Evolutionary conservation across 2,797 vertebrate genomes (phyloP).

Genomic region (Rousettus madagascariensis): DNA sequence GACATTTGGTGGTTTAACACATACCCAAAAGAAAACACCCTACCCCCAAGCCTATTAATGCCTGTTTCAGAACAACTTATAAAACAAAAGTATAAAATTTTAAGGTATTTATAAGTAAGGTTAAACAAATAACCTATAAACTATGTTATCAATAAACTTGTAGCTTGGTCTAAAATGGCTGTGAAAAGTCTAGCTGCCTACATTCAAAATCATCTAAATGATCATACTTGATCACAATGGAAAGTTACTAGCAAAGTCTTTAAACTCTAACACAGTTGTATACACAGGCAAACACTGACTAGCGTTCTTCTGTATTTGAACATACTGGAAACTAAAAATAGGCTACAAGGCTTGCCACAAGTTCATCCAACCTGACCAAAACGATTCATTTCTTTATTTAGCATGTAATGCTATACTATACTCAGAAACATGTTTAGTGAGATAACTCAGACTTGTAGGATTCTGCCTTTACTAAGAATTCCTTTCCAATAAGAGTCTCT

Average conservation of each 20-base stretch:
- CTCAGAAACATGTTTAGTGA: background rate
- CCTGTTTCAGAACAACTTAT: constrained; percentile 35
- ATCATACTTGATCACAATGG: background rate
- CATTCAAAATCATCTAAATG: constrained; percentile 17
- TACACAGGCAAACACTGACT: background rate
- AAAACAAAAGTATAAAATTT: constrained; percentile 29
- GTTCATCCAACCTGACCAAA: background rate
- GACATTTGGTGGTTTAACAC: constrained; percentile 28
- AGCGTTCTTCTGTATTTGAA: background rate
- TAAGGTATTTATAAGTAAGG: constrained; percentile 33
- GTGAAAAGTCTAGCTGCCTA: constrained; percentile 9
- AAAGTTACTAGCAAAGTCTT: constrained; percentile 12
- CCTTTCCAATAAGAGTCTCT: background rate
- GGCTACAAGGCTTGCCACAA: background rate
- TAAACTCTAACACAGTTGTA: background rate
- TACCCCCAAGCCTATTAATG: background rate
- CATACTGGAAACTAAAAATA: constrained; percentile 10
- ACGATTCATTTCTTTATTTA: background rate
- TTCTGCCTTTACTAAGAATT: background rate
- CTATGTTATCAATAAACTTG: background rate
- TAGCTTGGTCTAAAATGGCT: background rate
- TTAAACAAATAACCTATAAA: constrained; percentile 31
- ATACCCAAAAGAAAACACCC: background rate
- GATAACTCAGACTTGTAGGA: constrained; percentile 1
- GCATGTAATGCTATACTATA: background rate